These are phyloP conservation scores for Drosophila incognita DNA, from an alignment of 2,888 invertebrate species.

Conservation along the genomic window DNA sequence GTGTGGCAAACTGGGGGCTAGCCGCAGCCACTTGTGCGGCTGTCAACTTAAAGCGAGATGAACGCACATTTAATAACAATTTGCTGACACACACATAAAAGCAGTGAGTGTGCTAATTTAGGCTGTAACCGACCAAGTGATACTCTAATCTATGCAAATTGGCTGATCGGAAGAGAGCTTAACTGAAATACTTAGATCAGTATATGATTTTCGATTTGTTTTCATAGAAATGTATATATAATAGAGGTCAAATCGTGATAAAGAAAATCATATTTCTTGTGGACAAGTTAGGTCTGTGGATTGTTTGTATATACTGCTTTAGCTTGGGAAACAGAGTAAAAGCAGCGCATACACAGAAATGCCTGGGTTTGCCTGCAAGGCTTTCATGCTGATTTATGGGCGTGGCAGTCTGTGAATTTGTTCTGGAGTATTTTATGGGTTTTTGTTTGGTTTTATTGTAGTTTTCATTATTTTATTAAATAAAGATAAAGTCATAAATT, in stretches of 20 bases:
- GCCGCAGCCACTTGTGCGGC: constrained; percentile 55
- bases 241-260: not conserved
- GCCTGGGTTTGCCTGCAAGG: constrained; percentile 14
- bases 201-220: not conserved
- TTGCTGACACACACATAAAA: constrained; percentile 48
- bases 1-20: not conserved
- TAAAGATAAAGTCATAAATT: constrained; percentile 80
- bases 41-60: constrained; percentile 38
- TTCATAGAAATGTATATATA: not conserved
- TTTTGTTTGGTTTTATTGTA: constrained; percentile 39
- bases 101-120: not conserved
- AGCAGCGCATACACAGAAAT: not conserved
- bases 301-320: not conserved
- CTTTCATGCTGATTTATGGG: constrained; percentile 12
- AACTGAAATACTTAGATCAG: not conserved
- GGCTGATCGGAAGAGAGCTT: not conserved
- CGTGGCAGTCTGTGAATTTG: constrained; percentile 7
- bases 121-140: not conserved
- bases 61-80: constrained; percentile 64
- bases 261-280: not conserved
- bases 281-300: not conserved
- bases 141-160: not conserved
- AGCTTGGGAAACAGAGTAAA: not conserved
- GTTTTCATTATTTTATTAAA: constrained; percentile 79
- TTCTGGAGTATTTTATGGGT: constrained; percentile 31